phyloP scores from a whole-genome alignment of 2,888 invertebrate species.

The Oxytorus armatus region DNA sequence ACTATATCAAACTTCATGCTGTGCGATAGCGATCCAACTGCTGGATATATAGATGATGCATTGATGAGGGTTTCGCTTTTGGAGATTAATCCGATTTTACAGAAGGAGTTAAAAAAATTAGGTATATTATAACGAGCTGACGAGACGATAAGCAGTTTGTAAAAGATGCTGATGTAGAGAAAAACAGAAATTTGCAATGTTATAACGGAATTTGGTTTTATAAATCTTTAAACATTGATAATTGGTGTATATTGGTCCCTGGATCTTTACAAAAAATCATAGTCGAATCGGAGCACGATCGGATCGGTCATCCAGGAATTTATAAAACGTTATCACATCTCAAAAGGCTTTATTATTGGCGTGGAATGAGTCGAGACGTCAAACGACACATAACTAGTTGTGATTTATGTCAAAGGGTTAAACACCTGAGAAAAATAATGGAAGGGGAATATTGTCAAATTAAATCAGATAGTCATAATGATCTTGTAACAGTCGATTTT shows the following conservation, averaged over 20 bases:
- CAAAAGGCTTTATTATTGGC: conserved; percentile 43
- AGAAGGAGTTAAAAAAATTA: conserved; percentile 19
- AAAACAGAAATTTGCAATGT: background rate
- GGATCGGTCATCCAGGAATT: conserved; percentile 50
- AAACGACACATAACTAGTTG: conserved; percentile 21
- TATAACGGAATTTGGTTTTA: conserved; percentile 42
- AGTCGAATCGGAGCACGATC: conserved; percentile 40
- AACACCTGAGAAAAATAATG: conserved; percentile 50
- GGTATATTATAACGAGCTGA: background rate
- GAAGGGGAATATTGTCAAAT: conserved; percentile 57
- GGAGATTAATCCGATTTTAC: background rate
- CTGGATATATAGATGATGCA: background rate
- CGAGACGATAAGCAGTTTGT: background rate
- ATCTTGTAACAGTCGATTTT: conserved; percentile 63
- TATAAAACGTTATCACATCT: conserved; percentile 48
- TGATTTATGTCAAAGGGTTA: conserved; percentile 61
- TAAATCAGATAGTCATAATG: conserved; percentile 38
- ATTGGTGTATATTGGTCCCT: conserved; percentile 28
- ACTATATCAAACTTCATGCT: conserved; percentile 27
- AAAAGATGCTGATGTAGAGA: background rate
- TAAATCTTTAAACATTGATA: background rate
- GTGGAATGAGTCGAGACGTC: conserved; percentile 11
- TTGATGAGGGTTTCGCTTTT: conserved; percentile 27
- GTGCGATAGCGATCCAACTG: background rate
- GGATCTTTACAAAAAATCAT: background rate